phyloP scores from a whole-genome alignment of 2,888 invertebrate genomes.

The Lutraria lutraria region DNA sequence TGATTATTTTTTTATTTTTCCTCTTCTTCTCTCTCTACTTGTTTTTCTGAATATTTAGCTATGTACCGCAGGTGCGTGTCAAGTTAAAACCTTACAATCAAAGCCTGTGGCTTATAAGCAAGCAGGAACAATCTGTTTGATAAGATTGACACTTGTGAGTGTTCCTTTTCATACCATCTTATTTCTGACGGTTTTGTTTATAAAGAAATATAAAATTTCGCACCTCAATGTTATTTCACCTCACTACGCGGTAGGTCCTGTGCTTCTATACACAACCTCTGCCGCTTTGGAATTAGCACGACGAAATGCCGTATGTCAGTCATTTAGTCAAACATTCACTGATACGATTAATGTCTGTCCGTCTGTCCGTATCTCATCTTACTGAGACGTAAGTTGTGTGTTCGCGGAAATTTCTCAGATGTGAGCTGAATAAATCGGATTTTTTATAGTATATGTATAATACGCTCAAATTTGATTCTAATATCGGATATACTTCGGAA shows the following conservation, averaged over 20 bases:
- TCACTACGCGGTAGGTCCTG: slow-evolving; percentile 54
- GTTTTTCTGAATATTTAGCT: neutral
- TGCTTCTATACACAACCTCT: neutral
- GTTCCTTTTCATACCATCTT: slow-evolving; percentile 38
- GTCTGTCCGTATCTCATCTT: slow-evolving; percentile 24
- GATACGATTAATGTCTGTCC: slow-evolving; percentile 20
- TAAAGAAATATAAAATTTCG: slow-evolving; percentile 65
- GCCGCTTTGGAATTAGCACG: neutral
- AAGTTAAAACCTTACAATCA: slow-evolving; percentile 9
- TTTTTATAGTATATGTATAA: neutral
- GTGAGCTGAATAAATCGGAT: neutral
- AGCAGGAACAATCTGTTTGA: slow-evolving; percentile 43
- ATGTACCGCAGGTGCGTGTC: slow-evolving; percentile 37
- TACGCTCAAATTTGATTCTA: neutral
- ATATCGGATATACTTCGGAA: neutral
- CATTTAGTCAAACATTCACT: neutral
- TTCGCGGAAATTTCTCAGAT: slow-evolving; percentile 5
- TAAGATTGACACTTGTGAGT: slow-evolving; percentile 41
- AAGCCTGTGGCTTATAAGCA: slow-evolving; percentile 45
- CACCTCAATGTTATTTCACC: slow-evolving; percentile 55
- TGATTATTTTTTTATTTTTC: neutral
- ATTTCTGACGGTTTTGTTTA: slow-evolving; percentile 58
- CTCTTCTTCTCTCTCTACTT: neutral
- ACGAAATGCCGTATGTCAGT: neutral
- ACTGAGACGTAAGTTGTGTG: neutral